A percentile compares a stretch with the other conserved stretches of the same genome.
phyloP scores from a whole-genome alignment of 2,113 vertebrate genomes.

The Edolisoma coerulescens region DNA sequence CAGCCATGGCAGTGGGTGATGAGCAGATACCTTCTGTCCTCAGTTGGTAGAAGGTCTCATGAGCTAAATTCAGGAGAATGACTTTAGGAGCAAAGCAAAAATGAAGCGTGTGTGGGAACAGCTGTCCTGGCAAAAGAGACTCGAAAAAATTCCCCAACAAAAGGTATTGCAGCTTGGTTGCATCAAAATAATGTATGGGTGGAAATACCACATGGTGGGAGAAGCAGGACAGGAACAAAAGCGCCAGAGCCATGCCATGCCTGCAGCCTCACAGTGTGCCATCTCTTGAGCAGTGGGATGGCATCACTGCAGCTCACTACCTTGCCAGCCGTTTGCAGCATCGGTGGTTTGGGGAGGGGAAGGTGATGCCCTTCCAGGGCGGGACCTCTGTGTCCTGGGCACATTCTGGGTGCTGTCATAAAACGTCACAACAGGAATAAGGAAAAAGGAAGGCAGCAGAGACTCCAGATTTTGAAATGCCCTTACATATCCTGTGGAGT shows the following conservation, averaged over 20 bases:
- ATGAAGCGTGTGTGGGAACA: not conserved
- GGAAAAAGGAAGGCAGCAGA: not conserved
- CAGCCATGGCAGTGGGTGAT: not conserved
- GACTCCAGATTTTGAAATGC: not conserved
- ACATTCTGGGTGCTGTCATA: not conserved
- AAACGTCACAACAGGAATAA: not conserved
- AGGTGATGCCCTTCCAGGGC: not conserved
- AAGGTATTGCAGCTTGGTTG: not conserved
- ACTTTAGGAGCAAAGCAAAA: not conserved
- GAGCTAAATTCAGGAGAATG: not conserved
- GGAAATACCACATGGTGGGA: not conserved
- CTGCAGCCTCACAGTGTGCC: not conserved
- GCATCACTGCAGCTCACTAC: rapidly evolving
- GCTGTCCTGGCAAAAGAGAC: not conserved
- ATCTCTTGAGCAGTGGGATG: not conserved
- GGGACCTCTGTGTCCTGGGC: not conserved
- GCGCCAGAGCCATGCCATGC: not conserved
- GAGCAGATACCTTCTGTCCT: not conserved
- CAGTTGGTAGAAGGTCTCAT: not conserved
- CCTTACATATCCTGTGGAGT: not conserved
- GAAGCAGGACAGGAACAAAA: not conserved
- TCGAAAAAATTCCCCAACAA: rapidly evolving
- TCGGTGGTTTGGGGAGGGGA: not conserved
- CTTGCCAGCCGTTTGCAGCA: rapidly evolving
- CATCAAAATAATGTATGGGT: not conserved